phyloP scores from a whole-genome alignment of 2,113 vertebrate species.

The Lichenostomus cassidix region DNA sequence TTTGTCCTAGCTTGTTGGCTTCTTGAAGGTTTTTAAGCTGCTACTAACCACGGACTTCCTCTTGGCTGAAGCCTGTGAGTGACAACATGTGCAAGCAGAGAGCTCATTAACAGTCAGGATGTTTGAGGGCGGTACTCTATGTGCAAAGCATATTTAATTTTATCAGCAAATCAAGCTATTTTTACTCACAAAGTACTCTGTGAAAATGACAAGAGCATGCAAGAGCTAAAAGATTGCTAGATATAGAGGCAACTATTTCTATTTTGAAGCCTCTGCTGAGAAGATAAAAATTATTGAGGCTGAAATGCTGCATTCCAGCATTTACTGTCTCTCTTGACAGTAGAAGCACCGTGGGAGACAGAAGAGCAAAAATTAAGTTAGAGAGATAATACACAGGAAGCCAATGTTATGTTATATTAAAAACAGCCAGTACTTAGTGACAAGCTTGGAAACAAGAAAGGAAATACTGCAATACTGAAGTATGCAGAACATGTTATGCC shows the following conservation, averaged over 20 bases:
- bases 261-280: constrained; percentile 26
- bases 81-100: neutral
- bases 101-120: constrained; percentile 38
- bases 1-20: neutral
- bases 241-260: constrained; percentile 4
- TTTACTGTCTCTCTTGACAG: constrained; percentile 16
- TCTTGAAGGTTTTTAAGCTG: neutral
- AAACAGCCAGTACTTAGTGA: constrained; percentile 30
- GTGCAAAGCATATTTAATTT: constrained; percentile 49
- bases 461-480: constrained; percentile 6
- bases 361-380: constrained; percentile 32
- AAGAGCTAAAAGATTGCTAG: neutral
- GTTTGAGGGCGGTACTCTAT: neutral
- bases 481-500: neutral
- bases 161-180: constrained; percentile 53
- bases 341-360: neutral
- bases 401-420: constrained; percentile 28
- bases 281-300: constrained; percentile 15
- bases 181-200: constrained; percentile 22
- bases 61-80: constrained; percentile 25
- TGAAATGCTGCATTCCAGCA: neutral
- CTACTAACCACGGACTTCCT: constrained; percentile 24
- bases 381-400: constrained; percentile 53
- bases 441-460: constrained; percentile 15
- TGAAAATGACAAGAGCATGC: constrained; percentile 4